A percentile compares a stretch with the other conserved stretches of the same genome.
These are phyloP conservation scores for Corydoras sp. DNA, from an alignment of 2,113 vertebrate species.

Conservation along the genomic window DNA sequence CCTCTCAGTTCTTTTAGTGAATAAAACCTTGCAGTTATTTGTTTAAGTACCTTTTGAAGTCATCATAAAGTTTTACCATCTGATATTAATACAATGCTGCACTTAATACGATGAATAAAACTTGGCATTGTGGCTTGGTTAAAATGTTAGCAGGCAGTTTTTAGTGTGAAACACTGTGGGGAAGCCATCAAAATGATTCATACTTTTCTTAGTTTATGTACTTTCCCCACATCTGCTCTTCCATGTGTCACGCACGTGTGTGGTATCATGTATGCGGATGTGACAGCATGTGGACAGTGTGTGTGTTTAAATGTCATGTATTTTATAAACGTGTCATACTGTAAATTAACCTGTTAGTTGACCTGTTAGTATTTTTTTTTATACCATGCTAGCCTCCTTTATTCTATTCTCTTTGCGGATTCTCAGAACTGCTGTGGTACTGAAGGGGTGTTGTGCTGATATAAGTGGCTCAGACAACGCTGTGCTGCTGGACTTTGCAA, in stretches of 20 bases:
- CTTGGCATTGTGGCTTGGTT: slow-evolving; percentile 9
- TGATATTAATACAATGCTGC: slow-evolving; percentile 16
- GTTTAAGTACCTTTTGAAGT: slow-evolving; percentile 13
- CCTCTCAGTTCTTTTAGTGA: neutral
- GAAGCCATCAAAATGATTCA: slow-evolving; percentile 45
- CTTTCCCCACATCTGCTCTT: slow-evolving; percentile 55
- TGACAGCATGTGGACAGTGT: slow-evolving; percentile 9
- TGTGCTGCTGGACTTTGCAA: too few relatives aligned
- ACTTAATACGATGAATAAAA: slow-evolving; percentile 13
- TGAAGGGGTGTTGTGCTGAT: too few relatives aligned
- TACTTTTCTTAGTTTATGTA: slow-evolving; percentile 54
- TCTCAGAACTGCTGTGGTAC: too few relatives aligned
- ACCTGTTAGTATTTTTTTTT: neutral
- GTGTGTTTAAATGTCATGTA: slow-evolving; percentile 33
- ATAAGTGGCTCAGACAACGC: too few relatives aligned
- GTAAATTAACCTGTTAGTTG: slow-evolving; percentile 35
- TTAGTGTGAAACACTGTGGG: slow-evolving; percentile 41
- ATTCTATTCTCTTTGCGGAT: slow-evolving; percentile 37
- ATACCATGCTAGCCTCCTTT: slow-evolving; percentile 9
- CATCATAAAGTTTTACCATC: slow-evolving; percentile 14
- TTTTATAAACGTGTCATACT: slow-evolving; percentile 38
- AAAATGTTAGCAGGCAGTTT: slow-evolving; percentile 36
- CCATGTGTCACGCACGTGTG: slow-evolving; percentile 48
- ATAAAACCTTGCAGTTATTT: neutral
- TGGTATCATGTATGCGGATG: slow-evolving; percentile 31